Evolutionary conservation across 2,113 vertebrate species (phyloP).

Genomic region (Neotragus moschatus): DNA sequence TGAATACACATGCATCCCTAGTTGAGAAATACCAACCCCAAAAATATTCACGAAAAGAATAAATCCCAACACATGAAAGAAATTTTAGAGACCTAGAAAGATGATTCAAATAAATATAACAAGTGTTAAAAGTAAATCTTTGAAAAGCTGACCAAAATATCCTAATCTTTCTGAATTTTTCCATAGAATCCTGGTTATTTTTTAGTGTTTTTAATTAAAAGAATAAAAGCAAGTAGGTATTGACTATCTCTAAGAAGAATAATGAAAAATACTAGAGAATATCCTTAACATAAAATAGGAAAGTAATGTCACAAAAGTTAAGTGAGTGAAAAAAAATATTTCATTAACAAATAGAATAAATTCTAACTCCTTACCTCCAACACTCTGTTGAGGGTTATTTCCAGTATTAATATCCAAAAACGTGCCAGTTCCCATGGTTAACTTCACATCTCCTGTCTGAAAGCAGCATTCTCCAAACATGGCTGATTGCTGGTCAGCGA

Average conservation of each 20-base stretch:
- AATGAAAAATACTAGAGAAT: background rate
- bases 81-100: background rate
- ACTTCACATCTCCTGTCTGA: conserved; percentile 90
- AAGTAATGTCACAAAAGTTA: background rate
- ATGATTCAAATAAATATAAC: background rate
- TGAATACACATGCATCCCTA: background rate
- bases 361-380: conserved; percentile 78
- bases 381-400: conserved; percentile 83
- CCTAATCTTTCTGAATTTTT: background rate
- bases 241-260: background rate
- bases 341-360: background rate
- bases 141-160: conserved; percentile 9
- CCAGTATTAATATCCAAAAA: conserved; percentile 98
- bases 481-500: conserved; percentile 96
- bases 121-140: background rate
- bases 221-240: background rate
- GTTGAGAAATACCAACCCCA: background rate
- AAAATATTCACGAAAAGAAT: background rate
- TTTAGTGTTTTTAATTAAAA: background rate
- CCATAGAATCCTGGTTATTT: background rate
- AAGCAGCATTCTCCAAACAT: conserved; percentile 99
- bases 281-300: background rate
- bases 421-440: conserved; percentile 97
- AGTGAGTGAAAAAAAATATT: background rate
- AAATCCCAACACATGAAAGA: background rate